These are phyloP conservation scores for Calcarius lapponicus DNA, from an alignment of 2,797 vertebrate species.

Conservation along the genomic window DNA sequence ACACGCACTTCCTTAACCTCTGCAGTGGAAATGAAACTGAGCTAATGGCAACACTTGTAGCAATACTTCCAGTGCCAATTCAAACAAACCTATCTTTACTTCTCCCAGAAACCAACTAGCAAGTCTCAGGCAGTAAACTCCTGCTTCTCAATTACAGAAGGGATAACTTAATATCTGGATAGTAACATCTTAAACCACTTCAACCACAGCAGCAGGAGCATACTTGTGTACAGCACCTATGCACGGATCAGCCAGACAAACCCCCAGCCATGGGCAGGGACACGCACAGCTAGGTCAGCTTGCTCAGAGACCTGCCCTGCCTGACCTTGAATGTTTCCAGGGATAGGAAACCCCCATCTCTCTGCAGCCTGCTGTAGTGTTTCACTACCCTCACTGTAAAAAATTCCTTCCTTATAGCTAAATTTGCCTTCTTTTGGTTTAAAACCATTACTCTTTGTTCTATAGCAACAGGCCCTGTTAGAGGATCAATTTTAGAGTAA, in stretches of 20 bases:
- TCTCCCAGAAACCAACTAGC: background rate
- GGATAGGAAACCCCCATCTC: background rate
- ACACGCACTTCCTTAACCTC: background rate
- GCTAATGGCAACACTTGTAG: background rate
- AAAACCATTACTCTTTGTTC: background rate
- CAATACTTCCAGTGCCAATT: background rate
- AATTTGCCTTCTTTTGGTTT: background rate
- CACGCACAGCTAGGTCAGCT: background rate
- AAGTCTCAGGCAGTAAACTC: background rate
- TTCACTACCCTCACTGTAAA: background rate
- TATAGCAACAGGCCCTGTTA: background rate
- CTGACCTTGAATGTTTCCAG: background rate
- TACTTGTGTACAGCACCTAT: background rate
- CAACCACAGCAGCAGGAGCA: background rate
- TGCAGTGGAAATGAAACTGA: background rate
- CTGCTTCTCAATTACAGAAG: background rate
- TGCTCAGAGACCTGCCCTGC: background rate
- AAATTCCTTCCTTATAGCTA: background rate
- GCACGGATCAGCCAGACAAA: background rate
- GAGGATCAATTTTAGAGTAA: background rate
- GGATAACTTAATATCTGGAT: background rate
- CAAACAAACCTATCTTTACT: background rate
- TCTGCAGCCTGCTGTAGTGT: background rate
- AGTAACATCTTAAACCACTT: background rate
- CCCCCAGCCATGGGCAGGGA: too few relatives aligned